A percentile compares a stretch with the other conserved stretches of the same genome.
Evolutionary conservation across 2,113 vertebrate genomes (phyloP).

Genomic region (Gavia stellata): DNA sequence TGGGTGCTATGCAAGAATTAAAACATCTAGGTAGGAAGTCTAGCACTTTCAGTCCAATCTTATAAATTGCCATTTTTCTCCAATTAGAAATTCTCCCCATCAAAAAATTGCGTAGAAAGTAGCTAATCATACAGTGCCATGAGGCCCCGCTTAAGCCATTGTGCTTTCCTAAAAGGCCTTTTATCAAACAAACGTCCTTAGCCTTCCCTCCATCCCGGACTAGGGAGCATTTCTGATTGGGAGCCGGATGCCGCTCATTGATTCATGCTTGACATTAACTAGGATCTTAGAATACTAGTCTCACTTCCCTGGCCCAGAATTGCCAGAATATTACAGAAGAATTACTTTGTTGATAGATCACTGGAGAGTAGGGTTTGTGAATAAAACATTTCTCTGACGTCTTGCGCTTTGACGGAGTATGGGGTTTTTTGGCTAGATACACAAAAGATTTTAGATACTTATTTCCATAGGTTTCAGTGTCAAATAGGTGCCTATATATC

Average conservation of each 20-base stretch:
- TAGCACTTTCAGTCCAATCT: not conserved
- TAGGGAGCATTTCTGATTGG: not conserved
- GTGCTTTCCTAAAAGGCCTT: not conserved
- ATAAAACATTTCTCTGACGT: not conserved
- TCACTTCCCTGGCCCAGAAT: not conserved
- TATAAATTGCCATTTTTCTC: not conserved
- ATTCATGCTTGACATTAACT: not conserved
- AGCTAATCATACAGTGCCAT: not conserved
- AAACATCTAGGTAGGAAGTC: not conserved
- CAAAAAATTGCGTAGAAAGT: not conserved
- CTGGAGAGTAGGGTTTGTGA: not conserved
- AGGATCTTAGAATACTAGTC: not conserved
- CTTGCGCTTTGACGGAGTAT: not conserved
- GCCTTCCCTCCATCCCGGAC: not conserved
- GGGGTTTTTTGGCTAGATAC: not conserved
- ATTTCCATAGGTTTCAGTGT: not conserved
- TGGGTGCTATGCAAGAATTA: not conserved
- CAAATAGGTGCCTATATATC: not conserved
- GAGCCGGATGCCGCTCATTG: not conserved
- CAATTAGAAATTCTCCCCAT: not conserved
- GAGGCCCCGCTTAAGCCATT: not conserved
- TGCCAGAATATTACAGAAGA: not conserved
- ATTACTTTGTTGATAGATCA: not conserved
- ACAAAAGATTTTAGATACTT: not conserved
- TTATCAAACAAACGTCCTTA: not conserved